phyloP scores from a whole-genome alignment of 2,888 invertebrate genomes.

The Ophion ventricosus region DNA sequence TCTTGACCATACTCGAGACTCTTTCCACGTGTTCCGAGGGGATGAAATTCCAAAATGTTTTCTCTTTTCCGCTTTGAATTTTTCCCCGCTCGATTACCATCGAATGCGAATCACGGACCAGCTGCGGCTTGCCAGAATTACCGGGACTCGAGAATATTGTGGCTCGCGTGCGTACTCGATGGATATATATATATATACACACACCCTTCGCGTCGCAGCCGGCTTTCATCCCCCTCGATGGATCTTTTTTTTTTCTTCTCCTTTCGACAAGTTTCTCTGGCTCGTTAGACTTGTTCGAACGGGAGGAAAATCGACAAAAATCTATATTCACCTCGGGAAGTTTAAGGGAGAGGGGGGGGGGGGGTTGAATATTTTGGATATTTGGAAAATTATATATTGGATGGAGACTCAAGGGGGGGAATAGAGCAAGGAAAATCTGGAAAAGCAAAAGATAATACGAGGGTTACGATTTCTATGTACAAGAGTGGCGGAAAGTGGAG shows the following conservation, averaged over 20 bases:
- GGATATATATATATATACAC: not conserved
- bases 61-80: conserved; percentile 1
- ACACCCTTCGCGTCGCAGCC: conserved; percentile 26
- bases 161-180: conserved; percentile 13
- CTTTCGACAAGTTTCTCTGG: not conserved
- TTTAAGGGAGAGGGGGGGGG: too few species aligned
- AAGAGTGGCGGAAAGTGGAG: not conserved
- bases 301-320: not conserved
- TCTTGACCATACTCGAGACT: conserved; percentile 23
- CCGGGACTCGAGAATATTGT: conserved; percentile 18
- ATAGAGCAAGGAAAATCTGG: not conserved
- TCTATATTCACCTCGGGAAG: too few species aligned
- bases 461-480: not conserved
- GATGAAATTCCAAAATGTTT: conserved; percentile 8
- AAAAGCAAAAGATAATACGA: conserved; percentile 27
- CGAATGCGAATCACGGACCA: conserved; percentile 26
- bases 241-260: conserved; percentile 1
- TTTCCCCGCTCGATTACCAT: conserved; percentile 13
- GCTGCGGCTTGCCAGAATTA: conserved; percentile 12
- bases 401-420: not conserved
- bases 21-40: conserved; percentile 18
- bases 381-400: conserved; percentile 26
- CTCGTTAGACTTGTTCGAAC: not conserved
- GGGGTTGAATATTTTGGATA: too few species aligned
- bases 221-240: conserved; percentile 15